These are phyloP conservation scores for Burhinus oedicnemus DNA, from an alignment of 2,113 vertebrate genomes.

Conservation along the genomic window DNA sequence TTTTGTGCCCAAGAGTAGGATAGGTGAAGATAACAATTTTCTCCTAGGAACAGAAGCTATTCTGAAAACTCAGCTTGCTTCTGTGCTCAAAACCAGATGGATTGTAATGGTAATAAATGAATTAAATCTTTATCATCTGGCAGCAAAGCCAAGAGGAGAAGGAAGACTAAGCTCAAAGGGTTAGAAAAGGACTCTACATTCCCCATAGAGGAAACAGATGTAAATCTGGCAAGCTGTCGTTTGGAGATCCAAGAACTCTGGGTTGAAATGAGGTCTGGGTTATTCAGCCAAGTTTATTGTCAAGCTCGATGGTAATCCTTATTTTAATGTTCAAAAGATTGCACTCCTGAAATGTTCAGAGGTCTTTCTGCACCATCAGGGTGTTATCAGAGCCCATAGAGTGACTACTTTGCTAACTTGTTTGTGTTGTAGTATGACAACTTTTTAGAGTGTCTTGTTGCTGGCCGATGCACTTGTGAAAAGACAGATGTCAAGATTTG, in stretches of 20 bases:
- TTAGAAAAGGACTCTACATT: constrained; percentile 35
- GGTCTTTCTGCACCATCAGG: not conserved
- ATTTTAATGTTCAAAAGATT: not conserved
- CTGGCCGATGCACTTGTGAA: not conserved
- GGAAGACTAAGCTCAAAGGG: constrained; percentile 48
- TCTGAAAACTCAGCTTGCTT: constrained; percentile 26
- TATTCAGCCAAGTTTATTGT: constrained; percentile 12
- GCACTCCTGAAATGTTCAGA: not conserved
- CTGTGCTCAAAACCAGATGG: constrained; percentile 52
- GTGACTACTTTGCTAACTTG: not conserved
- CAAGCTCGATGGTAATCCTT: not conserved
- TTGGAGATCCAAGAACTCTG: constrained; percentile 13
- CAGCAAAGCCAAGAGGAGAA: constrained; percentile 45
- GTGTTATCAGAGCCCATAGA: not conserved
- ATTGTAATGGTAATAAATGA: constrained; percentile 43
- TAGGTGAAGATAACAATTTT: not conserved
- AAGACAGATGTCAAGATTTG: not conserved
- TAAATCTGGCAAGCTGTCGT: constrained; percentile 27
- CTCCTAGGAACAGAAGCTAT: constrained; percentile 25
- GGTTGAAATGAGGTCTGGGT: constrained; percentile 35
- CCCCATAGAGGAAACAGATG: constrained; percentile 47
- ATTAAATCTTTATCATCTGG: constrained; percentile 65
- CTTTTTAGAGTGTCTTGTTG: not conserved
- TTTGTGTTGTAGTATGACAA: not conserved
- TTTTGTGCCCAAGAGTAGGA: not conserved